Base-by-base conservation (phyloP, 30 jellyfish, hydroid and myxozoan species). In the Aurelia aurita region DNA sequence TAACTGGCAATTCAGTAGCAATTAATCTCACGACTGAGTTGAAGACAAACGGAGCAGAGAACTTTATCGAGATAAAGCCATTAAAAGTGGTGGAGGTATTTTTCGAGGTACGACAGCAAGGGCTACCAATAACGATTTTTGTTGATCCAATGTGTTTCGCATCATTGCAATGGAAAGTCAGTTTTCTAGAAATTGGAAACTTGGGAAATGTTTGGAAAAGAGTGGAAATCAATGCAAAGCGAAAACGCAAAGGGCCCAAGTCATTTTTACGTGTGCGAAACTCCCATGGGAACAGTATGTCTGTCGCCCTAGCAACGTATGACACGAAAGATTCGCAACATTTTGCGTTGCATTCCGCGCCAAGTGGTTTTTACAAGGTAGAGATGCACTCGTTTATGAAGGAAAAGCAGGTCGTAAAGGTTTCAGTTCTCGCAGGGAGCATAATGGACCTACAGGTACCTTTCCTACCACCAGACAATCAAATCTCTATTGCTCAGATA, bases 231-330 rank as follows among this genome's bases (percentile, higher is more conserved):
- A 68, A 47, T 22, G 20, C 51, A 46, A 82, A 82, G 62, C 61
- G 26, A 32, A 64, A 58, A 12, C 62, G 71, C 8, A 29, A 60
- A 43, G 88, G 88, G 47, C 88, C 88, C 46, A 82, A 82, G 35
- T 58, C 80, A 45, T 82, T 65, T 45, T 29, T 82, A 29, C 82
- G 71, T 54, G 83, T 82, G 46, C 70, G 35, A 29, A 72, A 82
- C 32, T 59, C 85, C 59, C 27, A 65, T 31, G 76, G 62, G 28
- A 69, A 69, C 71, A 55, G 85, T 20, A 34, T 57, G 54, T 45
- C 85, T 70, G 76, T 72, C 32, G 92, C 82, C 27, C 67, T 82
- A 44, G 92, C 92, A 26, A 51, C 60, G 43, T 82, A 82, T 68
- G 85, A 59, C 62, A 29, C 92, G 22, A 54, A 31, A 45, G 92